Percentiles rank a stretch among this genome's conserved stretches.
Evolutionary conservation across 2,888 invertebrate genomes (phyloP).

Genomic region (Spisula solida): DNA sequence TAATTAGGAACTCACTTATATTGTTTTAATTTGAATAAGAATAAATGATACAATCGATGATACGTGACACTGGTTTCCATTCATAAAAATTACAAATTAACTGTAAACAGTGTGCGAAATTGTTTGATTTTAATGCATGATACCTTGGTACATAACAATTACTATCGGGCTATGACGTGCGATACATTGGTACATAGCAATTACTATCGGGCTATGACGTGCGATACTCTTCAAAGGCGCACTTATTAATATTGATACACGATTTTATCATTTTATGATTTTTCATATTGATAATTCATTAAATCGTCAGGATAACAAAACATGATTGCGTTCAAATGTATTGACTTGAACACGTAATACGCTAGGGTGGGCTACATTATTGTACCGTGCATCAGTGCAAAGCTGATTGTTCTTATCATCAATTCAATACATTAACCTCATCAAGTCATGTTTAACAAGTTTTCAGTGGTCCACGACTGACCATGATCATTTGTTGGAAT

Average conservation of each 20-base stretch:
- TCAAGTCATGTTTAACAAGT: no score
- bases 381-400: no score
- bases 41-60: background rate
- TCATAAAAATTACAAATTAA: background rate
- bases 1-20: background rate
- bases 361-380: no score
- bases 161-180: background rate
- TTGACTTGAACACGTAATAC: background rate
- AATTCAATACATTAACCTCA: no score
- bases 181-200: background rate
- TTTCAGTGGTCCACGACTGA: no score
- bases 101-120: background rate
- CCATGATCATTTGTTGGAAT: no score
- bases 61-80: background rate
- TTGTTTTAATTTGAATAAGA: background rate
- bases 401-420: no score
- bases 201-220: background rate
- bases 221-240: background rate
- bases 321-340: constrained; percentile 1
- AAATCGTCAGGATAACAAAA: background rate
- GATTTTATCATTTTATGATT: background rate
- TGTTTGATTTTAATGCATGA: background rate
- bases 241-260: background rate
- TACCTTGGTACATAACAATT: background rate
- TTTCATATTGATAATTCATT: background rate